A percentile compares a stretch with the other conserved stretches of the same genome.
These are phyloP conservation scores for Drosophila heteroneura DNA, from an alignment of 2,888 invertebrate genomes.

Conservation along the genomic window DNA sequence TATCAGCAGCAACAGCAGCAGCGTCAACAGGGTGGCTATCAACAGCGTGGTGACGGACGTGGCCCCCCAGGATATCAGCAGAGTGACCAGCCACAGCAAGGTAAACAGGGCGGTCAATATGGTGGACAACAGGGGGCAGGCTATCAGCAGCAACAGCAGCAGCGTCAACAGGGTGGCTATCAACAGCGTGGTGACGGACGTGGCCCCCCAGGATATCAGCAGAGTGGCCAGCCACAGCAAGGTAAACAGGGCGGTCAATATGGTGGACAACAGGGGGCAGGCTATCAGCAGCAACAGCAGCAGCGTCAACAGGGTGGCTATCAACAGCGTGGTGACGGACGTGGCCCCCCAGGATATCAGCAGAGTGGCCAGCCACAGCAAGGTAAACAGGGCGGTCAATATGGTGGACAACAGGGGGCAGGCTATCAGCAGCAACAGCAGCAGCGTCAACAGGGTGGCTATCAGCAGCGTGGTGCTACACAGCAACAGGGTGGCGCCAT, in stretches of 20 bases:
- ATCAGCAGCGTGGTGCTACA: constrained; percentile 6
- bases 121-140: background rate
- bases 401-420: background rate
- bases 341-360: constrained; percentile 1
- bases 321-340: background rate
- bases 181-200: no score
- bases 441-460: background rate
- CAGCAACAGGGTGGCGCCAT: constrained; percentile 15
- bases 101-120: background rate
- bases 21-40: constrained; percentile 3
- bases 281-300: background rate
- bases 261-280: background rate
- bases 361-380: constrained; percentile 3
- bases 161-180: background rate
- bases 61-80: no score
- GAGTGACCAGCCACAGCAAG: background rate
- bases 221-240: constrained; percentile 6
- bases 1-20: background rate
- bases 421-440: background rate
- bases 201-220: background rate
- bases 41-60: background rate
- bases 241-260: background rate
- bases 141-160: constrained; percentile 16
- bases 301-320: constrained; percentile 2
- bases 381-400: constrained; percentile 1